Evolutionary conservation across 2,888 invertebrate genomes (phyloP), one percentile per base, ranked within the genome.

Genomic region (Hemistola chrysoprasaria): DNA sequence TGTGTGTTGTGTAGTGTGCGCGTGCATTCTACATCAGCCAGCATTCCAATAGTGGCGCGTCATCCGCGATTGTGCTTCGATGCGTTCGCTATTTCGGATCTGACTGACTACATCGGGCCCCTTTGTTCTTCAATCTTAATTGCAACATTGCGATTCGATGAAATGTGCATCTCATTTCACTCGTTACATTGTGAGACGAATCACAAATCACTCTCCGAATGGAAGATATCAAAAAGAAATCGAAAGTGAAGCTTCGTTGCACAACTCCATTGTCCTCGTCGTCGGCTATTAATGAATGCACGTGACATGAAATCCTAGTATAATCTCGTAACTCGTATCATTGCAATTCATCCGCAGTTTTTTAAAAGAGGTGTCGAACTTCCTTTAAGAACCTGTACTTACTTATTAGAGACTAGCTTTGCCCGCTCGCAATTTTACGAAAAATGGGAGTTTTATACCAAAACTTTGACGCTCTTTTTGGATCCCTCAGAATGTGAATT

Each of bases 11-110:
- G 60, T 51, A 51, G 50, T 53, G 63, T 59, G 69, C 69, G 73
- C 78, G 66, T 80, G 76, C 75, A 83, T 78, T 80, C 76, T 69
- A 64, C 71, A 77, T 75, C 74, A 70, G 74, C 82, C 73, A 65
- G 75, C 84, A 85, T 86, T 85, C 85, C 85, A 59, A 78, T 71
- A 60, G 69, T 48, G 43, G 52, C 66, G 71, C 82, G 85, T 85
- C 85, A 85, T 77, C 67, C 62, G 63, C 65, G 70, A 74, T 69
- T 73, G 72, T 72, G 68, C 65, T 64, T 58, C 65, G 63, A 74
- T 74, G 72, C 64, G 64, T 66, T 72, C 59, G 67, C 63, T 66
- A 70, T 74, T 71, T 67, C 64, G 70, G 66, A 67, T 69, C 67
- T 60, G 62, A 56, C 58, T 60, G 65, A 66, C 64, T 63, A 44